Conservation (phyloP, 2,888 invertebrate genomes). For the Atethmia centrago region DNA sequence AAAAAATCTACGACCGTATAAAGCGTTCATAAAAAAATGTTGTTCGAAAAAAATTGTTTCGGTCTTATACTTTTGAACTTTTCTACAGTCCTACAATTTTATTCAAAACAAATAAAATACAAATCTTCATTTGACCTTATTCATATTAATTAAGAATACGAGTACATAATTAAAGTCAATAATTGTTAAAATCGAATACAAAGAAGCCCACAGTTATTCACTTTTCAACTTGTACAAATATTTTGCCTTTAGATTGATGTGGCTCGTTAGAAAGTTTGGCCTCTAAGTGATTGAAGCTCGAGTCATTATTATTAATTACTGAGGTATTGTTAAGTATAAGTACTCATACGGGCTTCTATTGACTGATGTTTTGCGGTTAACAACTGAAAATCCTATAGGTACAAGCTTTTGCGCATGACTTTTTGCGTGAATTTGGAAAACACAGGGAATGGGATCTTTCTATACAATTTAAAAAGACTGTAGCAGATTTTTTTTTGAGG, state of each 20-base stretch:
- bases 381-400: slow-evolving; percentile 21
- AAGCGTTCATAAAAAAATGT: neutral
- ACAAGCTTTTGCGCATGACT: slow-evolving; percentile 1
- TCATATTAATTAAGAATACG: slow-evolving; percentile 54
- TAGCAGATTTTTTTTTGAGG: neutral
- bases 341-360: slow-evolving; percentile 28
- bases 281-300: slow-evolving; percentile 57
- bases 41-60: neutral
- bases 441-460: neutral
- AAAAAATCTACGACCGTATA: neutral
- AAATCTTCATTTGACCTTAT: slow-evolving; percentile 14
- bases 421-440: neutral
- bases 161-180: slow-evolving; percentile 33
- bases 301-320: slow-evolving; percentile 69
- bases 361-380: slow-evolving; percentile 42
- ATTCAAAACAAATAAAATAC: slow-evolving; percentile 5
- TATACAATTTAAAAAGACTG: neutral
- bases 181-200: slow-evolving; percentile 46
- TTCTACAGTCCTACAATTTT: neutral
- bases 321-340: slow-evolving; percentile 53
- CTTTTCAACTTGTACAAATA: slow-evolving; percentile 61
- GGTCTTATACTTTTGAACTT: neutral
- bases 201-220: slow-evolving; percentile 45
- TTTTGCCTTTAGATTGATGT: slow-evolving; percentile 60
- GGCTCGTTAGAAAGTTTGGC: slow-evolving; percentile 64